phyloP scores from a whole-genome alignment of 2,797 vertebrate genomes.

The Neosilurus hyrtlii region DNA sequence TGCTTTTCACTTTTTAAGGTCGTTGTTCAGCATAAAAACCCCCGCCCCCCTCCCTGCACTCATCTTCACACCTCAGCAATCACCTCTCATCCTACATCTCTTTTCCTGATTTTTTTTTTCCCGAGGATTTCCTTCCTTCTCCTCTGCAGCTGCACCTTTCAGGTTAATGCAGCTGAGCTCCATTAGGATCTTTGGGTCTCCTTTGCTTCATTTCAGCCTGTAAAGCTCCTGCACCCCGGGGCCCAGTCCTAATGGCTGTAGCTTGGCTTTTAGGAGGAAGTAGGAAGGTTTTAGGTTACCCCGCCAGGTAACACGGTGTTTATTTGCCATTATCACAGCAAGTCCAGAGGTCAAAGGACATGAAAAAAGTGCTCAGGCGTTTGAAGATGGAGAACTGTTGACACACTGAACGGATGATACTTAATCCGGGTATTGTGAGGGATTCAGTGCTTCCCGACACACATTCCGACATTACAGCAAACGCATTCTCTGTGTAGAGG shows the following conservation, averaged over 20 bases:
- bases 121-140: slow-evolving; percentile 37
- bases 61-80: slow-evolving; percentile 71
- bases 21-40: neutral
- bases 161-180: slow-evolving; percentile 57
- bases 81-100: slow-evolving; percentile 61
- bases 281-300: slow-evolving; percentile 72
- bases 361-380: slow-evolving; percentile 52
- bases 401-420: slow-evolving; percentile 54
- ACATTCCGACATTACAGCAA: slow-evolving; percentile 10
- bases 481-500: neutral
- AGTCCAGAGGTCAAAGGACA: slow-evolving; percentile 63
- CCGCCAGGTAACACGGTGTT: slow-evolving; percentile 77
- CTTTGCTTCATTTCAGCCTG: slow-evolving; percentile 12
- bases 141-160: slow-evolving; percentile 47
- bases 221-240: slow-evolving; percentile 33
- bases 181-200: slow-evolving; percentile 55
- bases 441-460: slow-evolving; percentile 31
- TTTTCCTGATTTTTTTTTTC: slow-evolving; percentile 40
- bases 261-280: slow-evolving; percentile 57
- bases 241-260: slow-evolving; percentile 42
- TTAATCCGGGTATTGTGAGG: slow-evolving; percentile 55
- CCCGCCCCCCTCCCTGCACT: slow-evolving; percentile 35
- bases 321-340: slow-evolving; percentile 71
- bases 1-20: slow-evolving; percentile 4
- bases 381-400: slow-evolving; percentile 52